phyloP scores from a whole-genome alignment of 2,888 invertebrate genomes.

The Prostheceraeus crozeri region DNA sequence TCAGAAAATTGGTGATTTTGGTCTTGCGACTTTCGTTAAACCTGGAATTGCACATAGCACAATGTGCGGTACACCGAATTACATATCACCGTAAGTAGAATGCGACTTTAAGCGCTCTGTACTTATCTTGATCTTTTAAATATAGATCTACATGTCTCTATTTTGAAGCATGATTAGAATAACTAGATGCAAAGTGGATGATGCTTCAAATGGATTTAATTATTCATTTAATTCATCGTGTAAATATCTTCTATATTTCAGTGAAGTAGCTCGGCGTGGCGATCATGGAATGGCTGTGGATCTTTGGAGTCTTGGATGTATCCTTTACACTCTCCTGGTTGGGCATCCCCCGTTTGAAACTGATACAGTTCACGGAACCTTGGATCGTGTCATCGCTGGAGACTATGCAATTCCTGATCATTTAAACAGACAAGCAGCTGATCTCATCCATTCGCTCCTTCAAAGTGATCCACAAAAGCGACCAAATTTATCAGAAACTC shows the following conservation, averaged over 20 bases:
- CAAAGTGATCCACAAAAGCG: slow-evolving; percentile 80
- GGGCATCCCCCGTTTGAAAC: slow-evolving; percentile 88
- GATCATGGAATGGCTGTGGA: slow-evolving; percentile 85
- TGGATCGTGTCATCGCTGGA: slow-evolving; percentile 76
- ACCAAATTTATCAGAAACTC: slow-evolving; percentile 60
- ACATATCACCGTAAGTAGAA: slow-evolving; percentile 84
- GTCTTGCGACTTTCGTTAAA: slow-evolving; percentile 77
- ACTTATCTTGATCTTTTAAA: too few relatives aligned
- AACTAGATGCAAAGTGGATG: too few relatives aligned
- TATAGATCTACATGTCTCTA: too few relatives aligned
- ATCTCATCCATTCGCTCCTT: slow-evolving; percentile 69
- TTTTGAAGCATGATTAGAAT: too few relatives aligned
- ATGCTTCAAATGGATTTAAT: too few relatives aligned
- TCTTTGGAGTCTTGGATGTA: slow-evolving; percentile 91
- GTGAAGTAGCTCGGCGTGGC: slow-evolving; percentile 70
- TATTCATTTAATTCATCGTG: too few relatives aligned
- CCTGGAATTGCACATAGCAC: slow-evolving; percentile 73
- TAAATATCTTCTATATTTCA: too few relatives aligned
- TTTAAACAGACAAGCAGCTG: slow-evolving; percentile 72
- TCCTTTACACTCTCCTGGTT: slow-evolving; percentile 79
- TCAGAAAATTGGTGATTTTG: slow-evolving; percentile 88
- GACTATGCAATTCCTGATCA: slow-evolving; percentile 71
- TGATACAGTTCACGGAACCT: slow-evolving; percentile 68
- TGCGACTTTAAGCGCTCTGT: too few relatives aligned
- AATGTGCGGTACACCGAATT: slow-evolving; percentile 97